Percentiles rank a stretch among this genome's conserved stretches.
Evolutionary conservation across 2,888 invertebrate species (phyloP).

Genomic region (Norana najaformis): DNA sequence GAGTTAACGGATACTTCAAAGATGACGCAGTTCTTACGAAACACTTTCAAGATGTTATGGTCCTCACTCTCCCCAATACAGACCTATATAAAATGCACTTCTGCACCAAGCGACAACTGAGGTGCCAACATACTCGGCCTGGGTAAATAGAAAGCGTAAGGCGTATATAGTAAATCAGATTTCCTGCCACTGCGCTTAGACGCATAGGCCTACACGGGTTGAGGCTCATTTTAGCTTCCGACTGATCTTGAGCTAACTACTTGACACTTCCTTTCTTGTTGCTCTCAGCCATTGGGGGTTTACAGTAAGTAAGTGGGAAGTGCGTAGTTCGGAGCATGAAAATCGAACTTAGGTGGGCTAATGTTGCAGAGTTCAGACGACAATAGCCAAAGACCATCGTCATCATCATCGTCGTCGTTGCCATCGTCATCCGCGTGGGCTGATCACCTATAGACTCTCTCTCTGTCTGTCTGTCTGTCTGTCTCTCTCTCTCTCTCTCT

Average conservation of each 20-base stretch:
- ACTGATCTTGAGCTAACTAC: no score
- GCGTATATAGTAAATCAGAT: background rate
- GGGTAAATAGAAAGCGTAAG: background rate
- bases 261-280: background rate
- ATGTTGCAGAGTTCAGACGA: background rate
- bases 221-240: background rate
- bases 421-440: no score
- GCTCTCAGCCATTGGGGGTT: background rate
- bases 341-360: background rate
- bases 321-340: background rate
- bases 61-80: background rate
- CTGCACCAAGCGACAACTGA: background rate
- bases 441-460: background rate
- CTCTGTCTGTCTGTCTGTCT: no score
- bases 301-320: background rate
- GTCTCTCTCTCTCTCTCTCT: no score
- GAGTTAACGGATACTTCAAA: constrained; percentile 1
- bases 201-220: background rate
- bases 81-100: background rate
- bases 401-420: no score
- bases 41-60: background rate
- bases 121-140: constrained; percentile 4
- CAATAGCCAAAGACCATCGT: no score
- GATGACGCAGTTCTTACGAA: background rate
- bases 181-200: background rate